A percentile compares a stretch with the other conserved stretches of the same genome.
These are phyloP conservation scores for Sycophila texana DNA, from an alignment of 2,888 invertebrate genomes.

Conservation along the genomic window DNA sequence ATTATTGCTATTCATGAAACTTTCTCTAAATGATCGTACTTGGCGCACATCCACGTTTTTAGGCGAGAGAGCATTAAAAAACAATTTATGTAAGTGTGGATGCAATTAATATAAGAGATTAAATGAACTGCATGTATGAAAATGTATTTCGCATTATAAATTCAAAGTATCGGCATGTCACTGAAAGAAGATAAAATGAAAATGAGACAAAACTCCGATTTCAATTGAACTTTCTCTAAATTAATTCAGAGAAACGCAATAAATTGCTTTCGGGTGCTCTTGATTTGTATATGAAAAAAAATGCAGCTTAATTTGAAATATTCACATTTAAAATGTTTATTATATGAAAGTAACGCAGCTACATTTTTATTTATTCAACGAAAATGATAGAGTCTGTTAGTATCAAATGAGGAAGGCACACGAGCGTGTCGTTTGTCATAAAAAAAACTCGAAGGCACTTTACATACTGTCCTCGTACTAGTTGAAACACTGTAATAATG, in stretches of 20 bases:
- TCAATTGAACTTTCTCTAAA: slow-evolving; percentile 10
- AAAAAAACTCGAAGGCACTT: slow-evolving; percentile 20
- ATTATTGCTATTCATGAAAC: too few relatives aligned
- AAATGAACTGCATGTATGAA: too few relatives aligned
- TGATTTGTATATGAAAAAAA: slow-evolving; percentile 4
- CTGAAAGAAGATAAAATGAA: background rate
- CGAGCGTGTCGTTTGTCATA: slow-evolving; percentile 24
- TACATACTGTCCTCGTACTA: slow-evolving; percentile 27
- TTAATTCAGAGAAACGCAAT: slow-evolving; percentile 5
- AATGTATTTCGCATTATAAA: too few relatives aligned
- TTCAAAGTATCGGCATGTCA: background rate
- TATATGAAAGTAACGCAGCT: background rate
- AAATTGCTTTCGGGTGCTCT: slow-evolving; percentile 15
- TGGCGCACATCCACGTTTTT: too few relatives aligned
- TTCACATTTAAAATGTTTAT: background rate
- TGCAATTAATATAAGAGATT: too few relatives aligned
- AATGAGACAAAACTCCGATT: background rate
- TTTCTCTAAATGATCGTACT: too few relatives aligned
- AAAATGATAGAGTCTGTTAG: background rate
- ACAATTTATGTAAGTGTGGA: too few relatives aligned
- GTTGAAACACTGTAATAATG: slow-evolving; percentile 13
- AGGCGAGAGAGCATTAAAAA: too few relatives aligned
- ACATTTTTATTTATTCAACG: background rate
- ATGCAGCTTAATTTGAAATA: background rate
- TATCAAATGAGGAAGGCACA: slow-evolving; percentile 11